Conservation (phyloP, 2,797 vertebrate species). For the Aldrovandia affinis region DNA sequence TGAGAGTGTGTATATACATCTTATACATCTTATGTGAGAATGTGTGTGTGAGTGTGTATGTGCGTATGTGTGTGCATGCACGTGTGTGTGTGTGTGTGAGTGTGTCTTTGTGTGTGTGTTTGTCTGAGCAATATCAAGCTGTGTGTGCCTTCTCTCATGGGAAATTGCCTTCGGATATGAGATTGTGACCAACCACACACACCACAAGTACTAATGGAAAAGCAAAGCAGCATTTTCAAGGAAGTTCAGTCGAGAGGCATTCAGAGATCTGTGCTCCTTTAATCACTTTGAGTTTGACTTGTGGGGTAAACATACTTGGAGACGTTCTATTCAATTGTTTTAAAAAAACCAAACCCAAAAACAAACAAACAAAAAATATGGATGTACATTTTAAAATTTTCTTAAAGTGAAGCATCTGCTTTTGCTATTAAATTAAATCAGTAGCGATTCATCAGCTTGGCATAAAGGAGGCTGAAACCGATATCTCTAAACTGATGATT, state of each 20-base stretch:
- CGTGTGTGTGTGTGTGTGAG: neutral
- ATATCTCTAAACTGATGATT: too few species aligned
- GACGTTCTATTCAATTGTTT: too few species aligned
- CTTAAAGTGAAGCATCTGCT: too few species aligned
- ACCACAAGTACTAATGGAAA: neutral
- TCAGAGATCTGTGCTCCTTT: neutral
- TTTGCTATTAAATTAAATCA: too few species aligned
- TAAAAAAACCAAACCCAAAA: too few species aligned
- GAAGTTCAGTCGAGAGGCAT: neutral
- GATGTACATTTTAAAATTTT: too few species aligned
- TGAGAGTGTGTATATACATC: too few species aligned
- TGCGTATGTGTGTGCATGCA: neutral
- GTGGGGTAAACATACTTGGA: too few species aligned
- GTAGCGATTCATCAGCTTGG: too few species aligned
- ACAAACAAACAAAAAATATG: too few species aligned
- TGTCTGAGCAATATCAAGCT: slow-evolving; percentile 7
- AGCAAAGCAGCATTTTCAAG: neutral
- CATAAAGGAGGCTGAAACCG: too few species aligned
- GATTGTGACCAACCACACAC: neutral
- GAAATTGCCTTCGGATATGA: neutral
- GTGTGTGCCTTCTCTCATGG: neutral
- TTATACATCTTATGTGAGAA: too few species aligned
- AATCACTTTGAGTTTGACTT: neutral
- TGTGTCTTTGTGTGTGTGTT: neutral
- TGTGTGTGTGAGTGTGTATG: neutral